These are phyloP conservation scores for Nothura maculosa DNA, from an alignment of 2,797 vertebrate genomes.

Conservation along the genomic window DNA sequence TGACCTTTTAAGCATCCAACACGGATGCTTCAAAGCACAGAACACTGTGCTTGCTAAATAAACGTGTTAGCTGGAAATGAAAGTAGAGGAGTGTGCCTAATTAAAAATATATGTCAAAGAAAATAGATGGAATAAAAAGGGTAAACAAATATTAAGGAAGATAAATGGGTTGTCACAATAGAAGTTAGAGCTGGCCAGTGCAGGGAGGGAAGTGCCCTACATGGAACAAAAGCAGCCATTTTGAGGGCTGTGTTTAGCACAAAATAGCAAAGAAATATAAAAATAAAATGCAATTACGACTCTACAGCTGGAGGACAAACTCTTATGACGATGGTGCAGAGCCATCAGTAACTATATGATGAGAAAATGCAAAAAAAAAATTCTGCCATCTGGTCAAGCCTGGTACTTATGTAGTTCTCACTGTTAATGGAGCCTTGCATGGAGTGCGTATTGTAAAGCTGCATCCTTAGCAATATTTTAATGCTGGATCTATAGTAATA, in stretches of 20 bases:
- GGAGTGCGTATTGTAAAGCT: background rate
- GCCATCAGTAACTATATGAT: slow-evolving; percentile 16
- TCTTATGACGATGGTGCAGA: slow-evolving; percentile 55
- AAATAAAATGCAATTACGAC: slow-evolving; percentile 59
- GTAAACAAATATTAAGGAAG: slow-evolving; percentile 63
- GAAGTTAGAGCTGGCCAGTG: slow-evolving; percentile 1
- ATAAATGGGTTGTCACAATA: slow-evolving; percentile 30
- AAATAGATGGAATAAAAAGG: slow-evolving; percentile 44
- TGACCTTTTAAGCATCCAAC: slow-evolving; percentile 47
- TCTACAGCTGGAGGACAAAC: slow-evolving; percentile 63
- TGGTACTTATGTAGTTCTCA: background rate
- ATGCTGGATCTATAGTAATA: slow-evolving; percentile 10
- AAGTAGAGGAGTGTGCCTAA: slow-evolving; percentile 49
- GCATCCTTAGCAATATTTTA: slow-evolving; percentile 37
- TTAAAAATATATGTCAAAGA: slow-evolving; percentile 68
- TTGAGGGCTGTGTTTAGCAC: background rate
- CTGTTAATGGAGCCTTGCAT: slow-evolving; percentile 29
- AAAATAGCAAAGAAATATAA: slow-evolving; percentile 32
- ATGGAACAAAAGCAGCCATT: slow-evolving; percentile 35
- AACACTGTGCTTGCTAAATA: slow-evolving; percentile 25
- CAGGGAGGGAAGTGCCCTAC: background rate
- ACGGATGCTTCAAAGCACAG: no score
- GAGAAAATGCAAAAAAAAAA: slow-evolving; percentile 43
- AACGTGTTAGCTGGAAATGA: slow-evolving; percentile 46
- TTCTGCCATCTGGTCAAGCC: slow-evolving; percentile 56